phyloP scores from a whole-genome alignment of 2,888 invertebrate genomes.

The Drosophila suboccidentalis region DNA sequence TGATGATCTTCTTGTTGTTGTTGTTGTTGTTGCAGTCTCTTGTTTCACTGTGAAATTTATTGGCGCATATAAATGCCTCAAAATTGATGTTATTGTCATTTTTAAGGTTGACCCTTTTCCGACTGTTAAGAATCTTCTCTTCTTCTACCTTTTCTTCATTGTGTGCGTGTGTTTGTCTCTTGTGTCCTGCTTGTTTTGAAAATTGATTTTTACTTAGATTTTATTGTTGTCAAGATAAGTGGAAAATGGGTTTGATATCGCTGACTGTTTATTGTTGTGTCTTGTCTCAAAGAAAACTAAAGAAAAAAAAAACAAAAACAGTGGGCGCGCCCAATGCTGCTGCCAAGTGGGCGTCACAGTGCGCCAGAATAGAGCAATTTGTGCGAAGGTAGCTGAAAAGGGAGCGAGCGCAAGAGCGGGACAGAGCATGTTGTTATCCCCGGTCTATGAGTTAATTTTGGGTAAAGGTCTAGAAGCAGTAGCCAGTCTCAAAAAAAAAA shows the following conservation, averaged over 20 bases:
- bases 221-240: slow-evolving; percentile 69
- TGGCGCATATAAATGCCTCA: slow-evolving; percentile 82
- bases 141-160: slow-evolving; percentile 6
- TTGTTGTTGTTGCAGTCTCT: slow-evolving; percentile 43
- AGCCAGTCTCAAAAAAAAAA: too few species aligned
- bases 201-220: slow-evolving; percentile 76
- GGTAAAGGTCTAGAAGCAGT: too few species aligned
- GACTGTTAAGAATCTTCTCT: slow-evolving; percentile 41
- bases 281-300: slow-evolving; percentile 22
- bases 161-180: slow-evolving; percentile 20
- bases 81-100: slow-evolving; percentile 83
- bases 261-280: slow-evolving; percentile 41
- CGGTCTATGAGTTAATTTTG: slow-evolving; percentile 67
- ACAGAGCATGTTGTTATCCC: slow-evolving; percentile 31
- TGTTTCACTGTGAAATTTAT: slow-evolving; percentile 75
- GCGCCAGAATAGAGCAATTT: slow-evolving; percentile 72
- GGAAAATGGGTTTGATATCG: slow-evolving; percentile 57
- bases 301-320: slow-evolving; percentile 34
- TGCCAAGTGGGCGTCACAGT: slow-evolving; percentile 67
- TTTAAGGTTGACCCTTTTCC: slow-evolving; percentile 51
- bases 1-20: slow-evolving; percentile 6
- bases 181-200: slow-evolving; percentile 72
- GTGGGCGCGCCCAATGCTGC: slow-evolving; percentile 65
- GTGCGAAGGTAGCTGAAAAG: slow-evolving; percentile 15
- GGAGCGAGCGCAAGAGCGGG: slow-evolving; percentile 16